phyloP scores from a whole-genome alignment of 2,888 invertebrate species.

The Lepidocyrtinus sp. region DNA sequence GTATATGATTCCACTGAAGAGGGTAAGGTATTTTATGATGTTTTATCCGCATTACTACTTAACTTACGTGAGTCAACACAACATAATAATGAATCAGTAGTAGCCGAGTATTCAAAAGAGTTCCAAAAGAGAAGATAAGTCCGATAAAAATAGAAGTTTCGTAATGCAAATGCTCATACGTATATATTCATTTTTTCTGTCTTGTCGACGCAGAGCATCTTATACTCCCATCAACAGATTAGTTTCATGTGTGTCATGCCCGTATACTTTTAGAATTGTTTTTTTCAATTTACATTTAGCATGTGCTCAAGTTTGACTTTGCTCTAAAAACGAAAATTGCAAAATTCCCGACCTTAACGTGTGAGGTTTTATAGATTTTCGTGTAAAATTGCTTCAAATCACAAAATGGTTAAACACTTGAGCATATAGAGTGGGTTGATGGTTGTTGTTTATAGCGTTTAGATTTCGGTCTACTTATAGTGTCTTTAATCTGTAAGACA shows the following conservation, averaged over 20 bases:
- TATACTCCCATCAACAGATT: neutral
- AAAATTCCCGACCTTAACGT: neutral
- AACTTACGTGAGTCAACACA: neutral
- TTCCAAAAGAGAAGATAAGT: neutral
- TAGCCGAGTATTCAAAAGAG: neutral
- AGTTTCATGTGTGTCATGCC: conserved; percentile 8
- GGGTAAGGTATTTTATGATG: neutral
- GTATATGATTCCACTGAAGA: neutral
- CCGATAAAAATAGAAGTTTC: neutral
- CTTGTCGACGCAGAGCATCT: neutral
- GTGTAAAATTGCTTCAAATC: neutral
- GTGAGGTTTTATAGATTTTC: conserved; percentile 11
- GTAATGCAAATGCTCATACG: neutral
- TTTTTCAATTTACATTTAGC: conserved; percentile 1
- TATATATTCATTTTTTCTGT: no score
- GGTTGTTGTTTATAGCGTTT: no score
- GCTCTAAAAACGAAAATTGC: conserved; percentile 14
- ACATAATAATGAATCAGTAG: neutral
- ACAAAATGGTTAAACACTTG: neutral
- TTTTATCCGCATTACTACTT: neutral
- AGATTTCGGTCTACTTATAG: no score
- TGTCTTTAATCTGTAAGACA: neutral
- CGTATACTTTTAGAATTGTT: neutral
- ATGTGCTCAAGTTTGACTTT: conserved; percentile 6
- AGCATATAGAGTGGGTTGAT: conserved; percentile 7